Conservation (phyloP, 2,888 invertebrate species). For the Caenorhabditis sp. region DNA sequence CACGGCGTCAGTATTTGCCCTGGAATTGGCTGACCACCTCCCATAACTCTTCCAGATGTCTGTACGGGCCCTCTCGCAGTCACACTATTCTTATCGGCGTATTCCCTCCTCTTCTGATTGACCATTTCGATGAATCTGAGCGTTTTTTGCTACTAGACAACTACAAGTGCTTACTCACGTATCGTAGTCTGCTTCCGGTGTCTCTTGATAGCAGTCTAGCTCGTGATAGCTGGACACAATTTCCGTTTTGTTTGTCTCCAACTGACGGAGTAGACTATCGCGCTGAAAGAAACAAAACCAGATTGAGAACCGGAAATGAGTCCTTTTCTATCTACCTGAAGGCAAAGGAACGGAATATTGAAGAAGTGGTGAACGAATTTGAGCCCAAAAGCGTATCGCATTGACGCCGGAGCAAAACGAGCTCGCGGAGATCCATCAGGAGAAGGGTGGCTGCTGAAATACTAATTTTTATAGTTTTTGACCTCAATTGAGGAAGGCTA, state of each 20-base stretch:
- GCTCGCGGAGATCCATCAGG: constrained; percentile 75
- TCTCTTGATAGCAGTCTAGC: constrained; percentile 81
- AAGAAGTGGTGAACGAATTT: constrained; percentile 94
- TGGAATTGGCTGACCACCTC: constrained; percentile 68
- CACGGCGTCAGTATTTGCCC: constrained; percentile 54
- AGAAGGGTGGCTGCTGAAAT: constrained; percentile 63
- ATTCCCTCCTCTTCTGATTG: constrained; percentile 59
- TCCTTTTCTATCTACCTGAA: constrained; percentile 83
- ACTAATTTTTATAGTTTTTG: background rate
- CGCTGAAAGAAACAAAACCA: constrained; percentile 34
- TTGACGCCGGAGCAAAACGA: constrained; percentile 72
- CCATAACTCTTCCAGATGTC: constrained; percentile 62
- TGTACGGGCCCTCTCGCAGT: constrained; percentile 26
- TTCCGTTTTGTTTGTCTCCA: constrained; percentile 64
- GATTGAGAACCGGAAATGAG: background rate
- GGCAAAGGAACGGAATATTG: constrained; percentile 91
- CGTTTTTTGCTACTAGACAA: background rate
- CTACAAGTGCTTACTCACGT: constrained; percentile 18
- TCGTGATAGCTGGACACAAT: constrained; percentile 79
- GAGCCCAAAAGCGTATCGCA: constrained; percentile 91
- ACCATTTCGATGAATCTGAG: constrained; percentile 65
- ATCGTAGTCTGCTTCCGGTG: constrained; percentile 82
- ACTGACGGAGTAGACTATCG: constrained; percentile 61
- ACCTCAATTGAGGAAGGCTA: background rate
- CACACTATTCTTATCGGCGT: constrained; percentile 54